These are phyloP conservation scores for Phenacoccus solenopsis DNA, from an alignment of 1,140 invertebrate genomes.

Conservation along the genomic window DNA sequence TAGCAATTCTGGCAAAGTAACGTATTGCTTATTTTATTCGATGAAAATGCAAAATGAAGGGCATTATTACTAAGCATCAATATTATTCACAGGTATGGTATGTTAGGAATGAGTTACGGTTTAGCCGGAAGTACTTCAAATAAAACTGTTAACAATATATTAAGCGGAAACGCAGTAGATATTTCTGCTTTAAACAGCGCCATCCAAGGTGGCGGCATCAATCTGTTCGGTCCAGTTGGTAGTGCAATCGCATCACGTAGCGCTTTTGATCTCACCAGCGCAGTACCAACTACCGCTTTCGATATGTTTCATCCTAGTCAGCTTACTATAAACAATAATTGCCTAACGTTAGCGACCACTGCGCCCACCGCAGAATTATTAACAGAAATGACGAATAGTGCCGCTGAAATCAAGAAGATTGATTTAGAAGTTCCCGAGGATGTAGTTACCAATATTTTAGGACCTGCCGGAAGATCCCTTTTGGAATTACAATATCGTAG, in stretches of 20 bases:
- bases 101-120: slow-evolving; percentile 78
- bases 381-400: neutral
- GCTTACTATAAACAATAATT: slow-evolving; percentile 58
- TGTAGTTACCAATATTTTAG: slow-evolving; percentile 93
- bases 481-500: slow-evolving; percentile 94
- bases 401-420: slow-evolving; percentile 41
- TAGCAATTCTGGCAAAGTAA: slow-evolving; percentile 76
- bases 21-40: slow-evolving; percentile 12
- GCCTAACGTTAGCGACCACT: slow-evolving; percentile 37
- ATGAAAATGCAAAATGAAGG: too few species aligned
- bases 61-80: too few species aligned
- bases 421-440: slow-evolving; percentile 81
- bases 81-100: slow-evolving; percentile 51
- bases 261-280: slow-evolving; percentile 38
- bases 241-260: slow-evolving; percentile 36
- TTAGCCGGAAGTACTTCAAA: slow-evolving; percentile 40
- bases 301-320: slow-evolving; percentile 46
- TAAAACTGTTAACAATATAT: slow-evolving; percentile 22
- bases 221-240: slow-evolving; percentile 66
- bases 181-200: slow-evolving; percentile 44
- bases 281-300: slow-evolving; percentile 53
- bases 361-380: neutral
- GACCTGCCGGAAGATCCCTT: slow-evolving; percentile 80
- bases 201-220: slow-evolving; percentile 43
- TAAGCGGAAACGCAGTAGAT: slow-evolving; percentile 32